Evolutionary conservation across 2,113 vertebrate genomes (phyloP), one percentile per base, ranked within the genome.

Genomic region (Labeo catla): DNA sequence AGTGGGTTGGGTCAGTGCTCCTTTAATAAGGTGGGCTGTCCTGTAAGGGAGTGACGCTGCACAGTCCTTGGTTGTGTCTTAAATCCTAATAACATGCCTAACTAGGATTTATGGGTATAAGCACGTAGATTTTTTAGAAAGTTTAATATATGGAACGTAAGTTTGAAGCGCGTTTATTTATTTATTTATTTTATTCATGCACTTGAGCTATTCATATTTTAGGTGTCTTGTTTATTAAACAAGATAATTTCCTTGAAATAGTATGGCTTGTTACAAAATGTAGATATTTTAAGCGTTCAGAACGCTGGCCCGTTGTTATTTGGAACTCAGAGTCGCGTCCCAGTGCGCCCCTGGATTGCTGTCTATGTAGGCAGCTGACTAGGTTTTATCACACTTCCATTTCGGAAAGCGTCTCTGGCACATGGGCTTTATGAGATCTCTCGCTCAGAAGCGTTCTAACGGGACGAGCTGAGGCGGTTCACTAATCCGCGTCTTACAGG

Each of bases 11-110:
- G 43, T 74, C 70, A 47, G 10, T 78, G 47, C 50, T 39, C 76
- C 13, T 78, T 57, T 78, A 78, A 57, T 19, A 54, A 65, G 59
- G 13, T 70, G 81, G 76, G 84, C 87, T 68, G 81, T 72, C 65
- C 73, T 43, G 19, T 49, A 76, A 28, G 65, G 54, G 82, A 79
- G 86, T 88, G 85, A 90, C 87, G 89, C 85, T 74, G 52, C 19
- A 4, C 21, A 45, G 39, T 72, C 68, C 43, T 43, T 45, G 68
- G 66, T 3, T 2, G 28, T n/a, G 76, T 78, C 50, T 59, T 34
- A 59, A 59, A 78, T 3, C 76, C 52, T 10, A 61, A 12, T 13
- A 13, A n/a, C 10, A 11, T 45, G 11, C 19, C 77, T 43, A 43
- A 61, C 36, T 15, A 79, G 54, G 36, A 19, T 54, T 54, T 36